phyloP scores from a whole-genome alignment of 1,140 invertebrate genomes.

The Rhagoletis pomonella region DNA sequence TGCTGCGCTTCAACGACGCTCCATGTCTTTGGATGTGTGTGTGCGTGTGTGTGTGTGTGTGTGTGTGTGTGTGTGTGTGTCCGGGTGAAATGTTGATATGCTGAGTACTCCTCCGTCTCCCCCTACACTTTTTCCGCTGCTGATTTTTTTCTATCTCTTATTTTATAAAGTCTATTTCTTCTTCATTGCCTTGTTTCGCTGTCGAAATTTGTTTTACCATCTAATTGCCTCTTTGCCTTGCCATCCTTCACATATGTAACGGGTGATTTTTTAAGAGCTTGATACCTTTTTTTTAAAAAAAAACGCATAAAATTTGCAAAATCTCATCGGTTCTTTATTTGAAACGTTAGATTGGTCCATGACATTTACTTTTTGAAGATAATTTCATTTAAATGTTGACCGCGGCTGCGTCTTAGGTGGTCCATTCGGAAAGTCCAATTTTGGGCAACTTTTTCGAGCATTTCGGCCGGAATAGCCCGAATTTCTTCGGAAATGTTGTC shows the following conservation, averaged over 20 bases:
- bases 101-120: neutral
- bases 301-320: no score
- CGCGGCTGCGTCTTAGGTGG: no score
- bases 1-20: no score
- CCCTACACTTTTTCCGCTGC: neutral
- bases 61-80: neutral
- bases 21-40: no score
- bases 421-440: no score
- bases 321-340: no score
- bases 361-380: no score
- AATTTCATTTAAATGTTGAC: no score
- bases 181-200: neutral
- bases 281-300: neutral
- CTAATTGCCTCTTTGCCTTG: neutral
- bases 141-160: neutral
- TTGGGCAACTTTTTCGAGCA: no score
- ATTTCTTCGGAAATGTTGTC: no score
- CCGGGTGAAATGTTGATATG: neutral
- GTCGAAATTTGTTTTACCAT: constrained; percentile 33
- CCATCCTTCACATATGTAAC: neutral
- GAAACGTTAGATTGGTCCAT: no score
- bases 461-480: no score
- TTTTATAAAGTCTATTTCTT: neutral
- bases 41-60: neutral
- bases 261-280: neutral